These are phyloP conservation scores for Platycercus adscitus DNA, from an alignment of 2,113 vertebrate genomes.

Conservation along the genomic window DNA sequence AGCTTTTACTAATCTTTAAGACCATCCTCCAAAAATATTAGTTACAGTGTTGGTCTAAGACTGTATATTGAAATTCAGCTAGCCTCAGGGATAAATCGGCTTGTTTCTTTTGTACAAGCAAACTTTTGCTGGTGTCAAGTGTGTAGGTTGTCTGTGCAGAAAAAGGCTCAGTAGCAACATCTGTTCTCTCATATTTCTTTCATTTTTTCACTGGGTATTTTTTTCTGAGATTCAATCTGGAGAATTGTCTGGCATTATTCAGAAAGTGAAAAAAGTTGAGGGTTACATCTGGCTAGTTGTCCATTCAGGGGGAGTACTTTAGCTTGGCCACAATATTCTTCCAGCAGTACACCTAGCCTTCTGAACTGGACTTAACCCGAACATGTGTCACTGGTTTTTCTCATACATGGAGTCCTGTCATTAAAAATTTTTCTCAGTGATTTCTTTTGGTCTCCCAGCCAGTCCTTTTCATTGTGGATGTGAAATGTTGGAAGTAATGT, in stretches of 20 bases:
- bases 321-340: not conserved
- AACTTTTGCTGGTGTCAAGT: not conserved
- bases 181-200: not conserved
- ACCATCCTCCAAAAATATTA: not conserved
- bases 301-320: not conserved
- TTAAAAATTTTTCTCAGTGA: not conserved
- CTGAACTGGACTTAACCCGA: not conserved
- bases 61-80: not conserved
- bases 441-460: not conserved
- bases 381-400: not conserved
- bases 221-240: not conserved
- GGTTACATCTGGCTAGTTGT: not conserved
- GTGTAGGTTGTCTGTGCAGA: not conserved
- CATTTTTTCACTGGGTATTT: not conserved
- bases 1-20: not conserved
- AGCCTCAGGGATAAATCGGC: not conserved
- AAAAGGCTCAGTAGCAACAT: not conserved
- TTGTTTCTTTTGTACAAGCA: not conserved
- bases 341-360: not conserved
- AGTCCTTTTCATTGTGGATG: not conserved
- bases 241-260: rapidly evolving
- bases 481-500: not conserved
- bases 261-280: not conserved
- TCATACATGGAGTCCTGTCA: not conserved
- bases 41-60: not conserved